Conservation (phyloP, 1,140 invertebrate genomes). For the Galleria mellonella region DNA sequence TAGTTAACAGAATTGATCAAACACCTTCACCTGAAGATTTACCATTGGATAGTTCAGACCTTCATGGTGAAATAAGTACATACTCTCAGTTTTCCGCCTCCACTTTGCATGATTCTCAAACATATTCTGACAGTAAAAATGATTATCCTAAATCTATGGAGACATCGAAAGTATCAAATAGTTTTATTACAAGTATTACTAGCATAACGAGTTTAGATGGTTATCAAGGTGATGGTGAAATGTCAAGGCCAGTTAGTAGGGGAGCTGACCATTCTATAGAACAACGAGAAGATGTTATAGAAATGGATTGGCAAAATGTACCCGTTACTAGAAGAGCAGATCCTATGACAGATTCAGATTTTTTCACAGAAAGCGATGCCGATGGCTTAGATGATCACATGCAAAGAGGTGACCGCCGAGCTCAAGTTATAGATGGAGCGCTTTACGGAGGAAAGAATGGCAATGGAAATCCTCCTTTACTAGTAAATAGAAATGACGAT, state of each 20-base stretch:
- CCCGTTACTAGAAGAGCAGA: slow-evolving; percentile 78
- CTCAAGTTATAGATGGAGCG: slow-evolving; percentile 89
- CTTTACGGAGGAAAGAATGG: slow-evolving; percentile 82
- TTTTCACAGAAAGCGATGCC: slow-evolving; percentile 90
- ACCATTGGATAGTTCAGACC: slow-evolving; percentile 81
- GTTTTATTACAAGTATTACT: slow-evolving; percentile 88
- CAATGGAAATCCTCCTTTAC: slow-evolving; percentile 62
- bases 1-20: slow-evolving; percentile 77
- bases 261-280: slow-evolving; percentile 80
- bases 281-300: slow-evolving; percentile 59
- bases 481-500: slow-evolving; percentile 74
- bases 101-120: slow-evolving; percentile 64
- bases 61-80: slow-evolving; percentile 72
- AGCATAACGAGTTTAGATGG: slow-evolving; percentile 91
- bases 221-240: slow-evolving; percentile 90
- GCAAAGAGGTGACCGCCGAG: slow-evolving; percentile 79
- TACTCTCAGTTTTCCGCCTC: slow-evolving; percentile 64
- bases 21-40: slow-evolving; percentile 89
- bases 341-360: slow-evolving; percentile 92
- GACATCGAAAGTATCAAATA: slow-evolving; percentile 77
- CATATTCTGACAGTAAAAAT: slow-evolving; percentile 74
- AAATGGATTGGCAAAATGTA: slow-evolving; percentile 74
- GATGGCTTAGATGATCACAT: slow-evolving; percentile 85
- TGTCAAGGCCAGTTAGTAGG: slow-evolving; percentile 85
- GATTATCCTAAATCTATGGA: slow-evolving; percentile 76